A percentile compares a stretch with the other conserved stretches of the same genome.
These are phyloP conservation scores for Aurelia sp. DNA, from an alignment of 30 jellyfish, hydroid and myxozoan species.

Conservation along the genomic window DNA sequence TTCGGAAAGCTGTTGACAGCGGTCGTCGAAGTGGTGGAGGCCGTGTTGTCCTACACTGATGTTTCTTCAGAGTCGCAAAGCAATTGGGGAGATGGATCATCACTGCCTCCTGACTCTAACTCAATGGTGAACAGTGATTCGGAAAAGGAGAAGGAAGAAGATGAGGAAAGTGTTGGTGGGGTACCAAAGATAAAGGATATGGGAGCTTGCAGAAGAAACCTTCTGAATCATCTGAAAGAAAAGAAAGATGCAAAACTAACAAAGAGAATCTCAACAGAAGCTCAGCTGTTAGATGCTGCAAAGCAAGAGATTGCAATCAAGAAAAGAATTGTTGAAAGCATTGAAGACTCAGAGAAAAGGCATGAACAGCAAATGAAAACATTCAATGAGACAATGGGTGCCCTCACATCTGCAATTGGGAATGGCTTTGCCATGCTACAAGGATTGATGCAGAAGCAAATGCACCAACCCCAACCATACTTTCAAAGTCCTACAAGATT, in stretches of 20 bases:
- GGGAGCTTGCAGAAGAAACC: conserved; percentile 41
- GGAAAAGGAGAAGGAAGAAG: no score
- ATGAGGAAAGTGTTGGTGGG: neutral
- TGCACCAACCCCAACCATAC: conserved; percentile 22
- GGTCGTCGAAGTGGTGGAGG: conserved; percentile 37
- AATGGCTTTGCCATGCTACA: conserved; percentile 36
- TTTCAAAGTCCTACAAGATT: conserved; percentile 9
- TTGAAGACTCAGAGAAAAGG: conserved; percentile 16
- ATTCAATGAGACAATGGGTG: conserved; percentile 18
- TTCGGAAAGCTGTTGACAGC: conserved; percentile 33
- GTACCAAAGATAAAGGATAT: conserved; percentile 23
- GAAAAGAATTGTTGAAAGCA: conserved; percentile 23
- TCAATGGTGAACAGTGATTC: no score
- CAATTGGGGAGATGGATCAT: no score
- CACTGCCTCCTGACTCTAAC: no score
- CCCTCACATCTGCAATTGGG: conserved; percentile 24
- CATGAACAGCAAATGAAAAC: conserved; percentile 22
- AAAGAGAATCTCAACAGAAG: conserved; percentile 12
- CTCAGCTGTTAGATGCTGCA: conserved; percentile 23
- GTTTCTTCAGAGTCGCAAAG: neutral
- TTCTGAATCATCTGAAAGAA: conserved; percentile 9
- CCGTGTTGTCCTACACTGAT: conserved; percentile 6
- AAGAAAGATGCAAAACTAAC: conserved; percentile 13
- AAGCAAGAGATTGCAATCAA: conserved; percentile 10
- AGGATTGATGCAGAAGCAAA: conserved; percentile 39